Base-by-base conservation (phyloP, 2,113 vertebrate genomes). In the Recurvirostra avosetta region DNA sequence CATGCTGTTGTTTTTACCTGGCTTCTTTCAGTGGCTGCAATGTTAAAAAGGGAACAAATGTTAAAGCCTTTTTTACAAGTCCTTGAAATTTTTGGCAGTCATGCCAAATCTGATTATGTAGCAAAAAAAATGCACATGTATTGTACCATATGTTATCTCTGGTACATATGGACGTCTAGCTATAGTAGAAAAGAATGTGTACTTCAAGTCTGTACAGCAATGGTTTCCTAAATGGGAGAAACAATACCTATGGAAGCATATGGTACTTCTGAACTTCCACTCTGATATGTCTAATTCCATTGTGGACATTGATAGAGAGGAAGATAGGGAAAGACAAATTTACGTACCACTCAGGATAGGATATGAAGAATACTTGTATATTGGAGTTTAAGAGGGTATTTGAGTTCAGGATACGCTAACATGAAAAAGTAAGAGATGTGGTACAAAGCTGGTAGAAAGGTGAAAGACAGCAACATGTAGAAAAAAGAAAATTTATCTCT, bases 401-500 rank as follows among this genome's bases (percentile, higher is more conserved):
- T 43, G 70, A 93, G 20, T 68, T 85, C 38, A 87, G 66, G 26
- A 55, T 56, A 62, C 17, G 74, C 22, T 88, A 85, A 71, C 15
- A 73, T 21, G 30, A 65, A 73, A 76, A 94, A 61, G 50, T 85
- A 78, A 66, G 53, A 90, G 17, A 77, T 45, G 32, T 55, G 8
- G 27, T 50, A 45, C 13, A 84, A 92, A 94, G 8, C 27, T 80
- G 26, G 17, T 41, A 43, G 38, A 84, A 87, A 81, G 9, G 18
- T 73, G 26, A 84, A 93, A 87, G 26, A 16, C 55, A 85, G 47
- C 41, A 96, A 88, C 62, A 80, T 59, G 21, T 72, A 53, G 41
- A 82, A 77, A 83, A 89, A 63, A 21, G 94, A 91, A 83, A 96
- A n/a, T 84, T 90, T 82, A 68, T 96, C 78, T 97, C 59, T 65